Conservation (phyloP, 2,113 vertebrate species). For the Aythya baeri region DNA sequence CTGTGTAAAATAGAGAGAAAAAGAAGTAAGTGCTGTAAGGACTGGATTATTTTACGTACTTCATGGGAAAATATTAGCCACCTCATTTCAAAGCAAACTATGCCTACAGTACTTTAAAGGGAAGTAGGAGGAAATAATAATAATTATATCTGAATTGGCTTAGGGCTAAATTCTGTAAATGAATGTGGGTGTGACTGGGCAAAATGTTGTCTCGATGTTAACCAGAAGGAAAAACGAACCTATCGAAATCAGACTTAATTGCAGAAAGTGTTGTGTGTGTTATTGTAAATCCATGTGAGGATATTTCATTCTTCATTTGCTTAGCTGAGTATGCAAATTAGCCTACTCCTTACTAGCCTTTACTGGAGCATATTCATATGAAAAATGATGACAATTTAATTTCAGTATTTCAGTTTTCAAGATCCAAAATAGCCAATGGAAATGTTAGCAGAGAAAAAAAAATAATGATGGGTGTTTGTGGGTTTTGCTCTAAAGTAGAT, state of each 20-base stretch:
- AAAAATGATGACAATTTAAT: background rate
- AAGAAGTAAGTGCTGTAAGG: background rate
- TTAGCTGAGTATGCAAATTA: background rate
- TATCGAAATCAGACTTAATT: background rate
- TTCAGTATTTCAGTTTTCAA: background rate
- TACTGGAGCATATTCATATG: background rate
- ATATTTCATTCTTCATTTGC: background rate
- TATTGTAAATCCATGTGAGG: background rate
- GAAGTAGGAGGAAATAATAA: constrained; percentile 52
- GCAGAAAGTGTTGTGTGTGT: background rate
- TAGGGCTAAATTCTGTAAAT: constrained; percentile 35
- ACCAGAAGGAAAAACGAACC: background rate
- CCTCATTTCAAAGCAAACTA: constrained; percentile 49
- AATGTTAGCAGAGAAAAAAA: background rate
- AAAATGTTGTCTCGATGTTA: constrained; percentile 30
- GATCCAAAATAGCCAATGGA: background rate
- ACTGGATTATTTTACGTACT: constrained; percentile 28
- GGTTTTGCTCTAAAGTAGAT: background rate
- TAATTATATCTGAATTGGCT: constrained; percentile 48
- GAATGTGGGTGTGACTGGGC: constrained; percentile 36
- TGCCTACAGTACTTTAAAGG: constrained; percentile 14
- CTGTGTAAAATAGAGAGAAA: background rate
- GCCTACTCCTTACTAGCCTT: background rate
- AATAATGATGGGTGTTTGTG: background rate
- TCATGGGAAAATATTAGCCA: constrained; percentile 40